phyloP scores from a whole-genome alignment of 2,797 vertebrate genomes.

The Salmo trutta region DNA sequence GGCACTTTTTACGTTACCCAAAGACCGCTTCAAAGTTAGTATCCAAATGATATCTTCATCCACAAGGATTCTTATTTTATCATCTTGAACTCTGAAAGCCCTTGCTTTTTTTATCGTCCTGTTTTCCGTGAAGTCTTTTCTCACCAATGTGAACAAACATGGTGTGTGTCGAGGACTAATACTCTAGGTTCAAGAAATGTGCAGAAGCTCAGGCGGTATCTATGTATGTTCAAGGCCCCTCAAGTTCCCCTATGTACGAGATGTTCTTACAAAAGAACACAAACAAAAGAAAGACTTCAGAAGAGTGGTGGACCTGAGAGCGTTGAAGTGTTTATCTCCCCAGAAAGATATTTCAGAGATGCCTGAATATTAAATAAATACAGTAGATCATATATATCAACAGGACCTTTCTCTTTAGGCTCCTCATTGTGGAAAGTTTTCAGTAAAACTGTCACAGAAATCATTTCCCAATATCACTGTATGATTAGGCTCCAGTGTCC shows the following conservation, averaged over 20 bases:
- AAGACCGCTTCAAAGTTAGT: background rate
- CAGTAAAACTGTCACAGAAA: background rate
- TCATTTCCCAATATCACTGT: background rate
- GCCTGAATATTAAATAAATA: background rate
- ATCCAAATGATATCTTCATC: background rate
- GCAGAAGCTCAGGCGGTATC: background rate
- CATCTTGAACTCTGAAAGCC: background rate
- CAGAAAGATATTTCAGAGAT: background rate
- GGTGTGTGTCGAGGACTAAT: background rate
- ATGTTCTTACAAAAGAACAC: background rate
- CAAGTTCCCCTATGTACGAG: background rate
- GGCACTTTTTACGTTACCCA: background rate
- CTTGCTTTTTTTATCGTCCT: background rate
- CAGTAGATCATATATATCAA: background rate
- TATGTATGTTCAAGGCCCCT: background rate
- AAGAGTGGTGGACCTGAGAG: background rate
- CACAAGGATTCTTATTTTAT: background rate
- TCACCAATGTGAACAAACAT: background rate
- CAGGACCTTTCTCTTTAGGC: background rate
- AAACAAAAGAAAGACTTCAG: background rate
- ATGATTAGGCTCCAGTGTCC: background rate
- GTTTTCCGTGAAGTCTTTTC: background rate
- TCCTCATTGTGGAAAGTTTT: background rate
- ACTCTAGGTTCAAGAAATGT: background rate
- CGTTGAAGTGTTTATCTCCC: background rate